Evolutionary conservation across 1,140 invertebrate species (phyloP), one percentile per base, ranked within the genome.

Genomic region (Battus philenor): DNA sequence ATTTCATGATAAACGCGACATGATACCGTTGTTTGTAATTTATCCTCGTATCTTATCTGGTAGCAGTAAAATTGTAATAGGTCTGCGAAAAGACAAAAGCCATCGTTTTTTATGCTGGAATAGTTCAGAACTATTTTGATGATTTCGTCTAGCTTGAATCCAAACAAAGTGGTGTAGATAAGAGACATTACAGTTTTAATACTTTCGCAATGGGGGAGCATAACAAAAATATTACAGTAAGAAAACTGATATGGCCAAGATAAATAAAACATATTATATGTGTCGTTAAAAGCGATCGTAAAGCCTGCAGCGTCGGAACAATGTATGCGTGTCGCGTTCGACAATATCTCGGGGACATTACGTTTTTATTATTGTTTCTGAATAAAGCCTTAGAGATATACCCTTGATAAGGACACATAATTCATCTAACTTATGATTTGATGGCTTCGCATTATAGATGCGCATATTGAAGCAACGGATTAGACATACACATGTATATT

Each of bases 191-290:
- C 8, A 32, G 26, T 46, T 46, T 52, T 29, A 41, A 41, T 41
- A 41, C 38, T 41, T 41, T 17, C 13, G 24, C 27, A 41, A 41
- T 41, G 38, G 38, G 0, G 12, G 36, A 29, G 34, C 24, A 27
- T 43, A 47, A 53, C 57, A 52, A 52, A 63, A 54, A 60, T 50
- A 59, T 57, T 48, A 57, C 54, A 51, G 52, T 54, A 64, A 38
- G 54, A 57, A 56, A 65, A 58, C 58, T 61, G 58, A 64, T 60
- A 67, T 31, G 47, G 30, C 36, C 44, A 52, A 49, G 55, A 59
- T 58, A 65, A 62, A 68, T 68, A 70, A 65, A 62, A 62, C 49
- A 62, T 55, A 55, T 59, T 52, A 59, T 56, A 63, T 55, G 44
- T 57, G 54, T 48, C 56, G 59, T 70, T 65, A 62, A 68, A 52